phyloP scores from a whole-genome alignment of 2,888 invertebrate genomes.

The Onthophagus sagittarius region DNA sequence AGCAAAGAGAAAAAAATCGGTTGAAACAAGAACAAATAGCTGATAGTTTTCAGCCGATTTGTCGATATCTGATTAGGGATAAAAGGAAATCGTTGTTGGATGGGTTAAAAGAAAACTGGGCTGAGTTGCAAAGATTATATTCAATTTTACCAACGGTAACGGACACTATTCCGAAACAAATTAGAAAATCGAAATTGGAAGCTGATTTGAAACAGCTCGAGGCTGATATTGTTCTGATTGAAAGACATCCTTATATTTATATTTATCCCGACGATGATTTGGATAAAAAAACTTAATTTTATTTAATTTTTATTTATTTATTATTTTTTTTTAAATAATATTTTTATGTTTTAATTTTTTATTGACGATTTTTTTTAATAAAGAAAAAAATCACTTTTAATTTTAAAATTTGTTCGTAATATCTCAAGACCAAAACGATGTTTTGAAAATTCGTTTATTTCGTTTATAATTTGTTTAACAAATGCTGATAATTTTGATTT shows the following conservation, averaged over 20 bases:
- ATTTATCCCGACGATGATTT: slow-evolving; percentile 55
- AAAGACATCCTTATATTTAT: slow-evolving; percentile 78
- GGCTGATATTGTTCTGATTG: slow-evolving; percentile 78
- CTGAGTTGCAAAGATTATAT: slow-evolving; percentile 73
- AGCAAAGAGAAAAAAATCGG: slow-evolving; percentile 37
- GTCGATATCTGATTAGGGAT: slow-evolving; percentile 53
- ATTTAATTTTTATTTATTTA: too few relatives aligned
- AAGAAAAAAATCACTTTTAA: too few relatives aligned
- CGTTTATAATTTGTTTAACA: too few relatives aligned
- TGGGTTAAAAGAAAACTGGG: slow-evolving; percentile 81
- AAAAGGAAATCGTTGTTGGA: slow-evolving; percentile 49
- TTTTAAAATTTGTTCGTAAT: too few relatives aligned
- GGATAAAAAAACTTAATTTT: neutral
- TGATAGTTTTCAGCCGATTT: slow-evolving; percentile 43
- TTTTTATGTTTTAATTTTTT: neutral
- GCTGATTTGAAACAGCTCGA: slow-evolving; percentile 74
- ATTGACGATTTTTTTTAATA: neutral
- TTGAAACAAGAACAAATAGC: slow-evolving; percentile 40
- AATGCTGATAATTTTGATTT: too few relatives aligned
- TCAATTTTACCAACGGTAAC: slow-evolving; percentile 80
- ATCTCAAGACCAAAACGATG: too few relatives aligned
- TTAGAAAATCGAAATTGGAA: slow-evolving; percentile 76
- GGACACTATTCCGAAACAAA: slow-evolving; percentile 79
- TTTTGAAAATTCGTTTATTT: too few relatives aligned
- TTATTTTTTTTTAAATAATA: neutral